phyloP scores from a whole-genome alignment of 1,140 invertebrate genomes.

The Trachymyrmex cornetzi region DNA sequence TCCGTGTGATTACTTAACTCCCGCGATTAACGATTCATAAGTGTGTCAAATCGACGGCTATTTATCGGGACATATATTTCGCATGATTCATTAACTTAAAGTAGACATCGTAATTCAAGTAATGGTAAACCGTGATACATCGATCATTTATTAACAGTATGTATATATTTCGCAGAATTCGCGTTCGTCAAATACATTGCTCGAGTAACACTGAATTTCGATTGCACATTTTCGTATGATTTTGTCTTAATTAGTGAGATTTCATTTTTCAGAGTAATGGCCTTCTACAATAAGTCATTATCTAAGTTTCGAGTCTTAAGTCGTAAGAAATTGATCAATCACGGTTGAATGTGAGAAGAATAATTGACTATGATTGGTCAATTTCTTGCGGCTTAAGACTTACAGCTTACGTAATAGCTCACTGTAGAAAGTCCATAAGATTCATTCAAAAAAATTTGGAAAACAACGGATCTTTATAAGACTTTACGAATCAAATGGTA shows the following conservation, averaged over 20 bases:
- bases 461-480: too few relatives aligned
- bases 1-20: conserved; percentile 17
- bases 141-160: conserved; percentile 18
- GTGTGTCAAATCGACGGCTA: conserved; percentile 14
- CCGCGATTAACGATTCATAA: conserved; percentile 16
- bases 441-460: too few relatives aligned
- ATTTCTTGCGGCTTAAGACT: too few relatives aligned
- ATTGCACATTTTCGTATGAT: neutral
- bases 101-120: conserved; percentile 23
- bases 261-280: too few relatives aligned
- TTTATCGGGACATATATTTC: conserved; percentile 27
- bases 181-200: neutral
- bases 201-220: neutral
- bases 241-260: too few relatives aligned
- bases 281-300: too few relatives aligned
- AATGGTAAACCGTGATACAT: conserved; percentile 31
- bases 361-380: too few relatives aligned
- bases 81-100: conserved; percentile 19
- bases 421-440: too few relatives aligned
- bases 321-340: too few relatives aligned
- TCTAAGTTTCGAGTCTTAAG: too few relatives aligned
- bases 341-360: too few relatives aligned
- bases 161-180: conserved; percentile 9
- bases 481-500: neutral
- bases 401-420: too few relatives aligned